phyloP scores from a whole-genome alignment of 2,797 vertebrate species.

The Tragelaphus eurycerus region DNA sequence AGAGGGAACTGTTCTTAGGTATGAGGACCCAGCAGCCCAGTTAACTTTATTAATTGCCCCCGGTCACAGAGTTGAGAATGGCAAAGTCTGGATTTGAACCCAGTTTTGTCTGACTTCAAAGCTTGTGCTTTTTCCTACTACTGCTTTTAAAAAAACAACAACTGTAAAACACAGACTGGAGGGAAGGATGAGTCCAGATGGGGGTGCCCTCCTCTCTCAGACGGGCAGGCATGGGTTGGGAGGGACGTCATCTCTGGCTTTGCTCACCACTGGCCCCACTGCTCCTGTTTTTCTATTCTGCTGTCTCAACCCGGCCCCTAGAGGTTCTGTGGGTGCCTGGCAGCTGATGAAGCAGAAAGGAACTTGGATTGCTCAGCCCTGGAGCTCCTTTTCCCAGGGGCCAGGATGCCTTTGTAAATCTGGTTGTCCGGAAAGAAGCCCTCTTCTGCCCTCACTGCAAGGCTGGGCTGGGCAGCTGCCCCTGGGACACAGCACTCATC shows the following conservation, averaged over 20 bases:
- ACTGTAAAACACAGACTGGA: neutral
- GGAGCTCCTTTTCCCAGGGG: constrained; percentile 26
- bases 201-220: neutral
- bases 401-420: constrained; percentile 18
- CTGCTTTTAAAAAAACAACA: neutral
- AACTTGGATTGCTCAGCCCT: constrained; percentile 31
- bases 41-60: neutral
- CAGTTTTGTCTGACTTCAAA: neutral
- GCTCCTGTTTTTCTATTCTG: neutral
- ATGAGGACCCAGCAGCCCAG: neutral
- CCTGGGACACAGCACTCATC: neutral
- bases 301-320: neutral
- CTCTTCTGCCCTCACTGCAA: neutral
- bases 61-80: neutral
- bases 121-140: neutral
- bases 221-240: accelerated
- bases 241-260: neutral
- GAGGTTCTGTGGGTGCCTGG: constrained; percentile 33
- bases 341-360: constrained; percentile 53
- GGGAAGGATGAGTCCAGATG: neutral
- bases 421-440: neutral
- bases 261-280: neutral
- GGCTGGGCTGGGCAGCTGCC: neutral
- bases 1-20: neutral
- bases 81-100: neutral